phyloP scores from a whole-genome alignment of 2,113 vertebrate genomes.

The Pitta sordida region DNA sequence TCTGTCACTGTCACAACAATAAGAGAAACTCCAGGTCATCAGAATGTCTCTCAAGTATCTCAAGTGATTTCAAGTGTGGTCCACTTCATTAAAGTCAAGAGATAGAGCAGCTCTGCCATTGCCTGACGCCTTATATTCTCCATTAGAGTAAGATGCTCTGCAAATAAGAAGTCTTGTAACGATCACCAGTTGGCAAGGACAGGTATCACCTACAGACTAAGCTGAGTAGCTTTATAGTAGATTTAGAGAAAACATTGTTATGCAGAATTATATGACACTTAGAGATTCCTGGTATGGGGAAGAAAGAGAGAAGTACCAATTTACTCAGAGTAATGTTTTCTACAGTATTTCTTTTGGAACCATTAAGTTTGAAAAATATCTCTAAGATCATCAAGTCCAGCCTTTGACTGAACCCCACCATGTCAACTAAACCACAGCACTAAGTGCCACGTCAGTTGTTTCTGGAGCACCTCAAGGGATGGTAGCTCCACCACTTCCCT shows the following conservation, averaged over 20 bases:
- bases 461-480: neutral
- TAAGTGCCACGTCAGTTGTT: rapidly evolving
- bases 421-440: neutral
- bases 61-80: neutral
- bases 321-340: neutral
- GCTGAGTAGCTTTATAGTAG: neutral
- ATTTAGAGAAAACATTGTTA: neutral
- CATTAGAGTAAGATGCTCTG: neutral
- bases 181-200: neutral
- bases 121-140: neutral
- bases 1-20: neutral
- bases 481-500: neutral
- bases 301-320: neutral
- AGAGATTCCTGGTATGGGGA: neutral
- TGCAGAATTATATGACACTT: neutral
- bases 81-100: neutral
- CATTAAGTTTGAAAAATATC: neutral
- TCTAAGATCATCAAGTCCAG: neutral
- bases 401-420: neutral
- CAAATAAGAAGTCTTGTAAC: neutral
- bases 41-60: neutral
- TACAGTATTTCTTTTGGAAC: neutral
- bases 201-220: neutral
- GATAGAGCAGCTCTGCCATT: neutral
- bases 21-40: neutral